A percentile compares a stretch with the other conserved stretches of the same genome.
Conservation (phyloP, 2,113 vertebrate genomes). For the Gymnocephalus cernua region DNA sequence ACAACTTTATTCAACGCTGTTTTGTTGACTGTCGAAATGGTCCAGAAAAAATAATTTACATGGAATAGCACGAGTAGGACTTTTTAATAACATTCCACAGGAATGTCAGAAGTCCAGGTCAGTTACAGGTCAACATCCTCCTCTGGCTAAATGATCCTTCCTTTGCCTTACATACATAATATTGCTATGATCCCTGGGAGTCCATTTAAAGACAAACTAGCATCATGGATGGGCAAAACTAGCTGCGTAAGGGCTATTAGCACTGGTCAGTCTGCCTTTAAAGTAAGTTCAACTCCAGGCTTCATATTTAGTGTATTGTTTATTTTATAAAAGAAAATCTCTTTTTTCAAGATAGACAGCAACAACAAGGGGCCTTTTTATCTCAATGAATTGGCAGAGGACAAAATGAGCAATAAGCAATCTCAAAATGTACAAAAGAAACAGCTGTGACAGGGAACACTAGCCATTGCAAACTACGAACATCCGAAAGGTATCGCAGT, state of each 20-base stretch:
- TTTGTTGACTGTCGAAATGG: background rate
- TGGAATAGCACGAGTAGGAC: background rate
- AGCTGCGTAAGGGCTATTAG: background rate
- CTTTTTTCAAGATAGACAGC: background rate
- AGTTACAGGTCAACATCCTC: background rate
- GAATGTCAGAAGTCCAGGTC: conserved; percentile 9
- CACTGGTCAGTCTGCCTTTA: background rate
- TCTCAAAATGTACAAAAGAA: background rate
- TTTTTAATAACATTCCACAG: background rate
- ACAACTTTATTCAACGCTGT: conserved; percentile 1
- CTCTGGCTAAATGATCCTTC: background rate
- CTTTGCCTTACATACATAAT: background rate
- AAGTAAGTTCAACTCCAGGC: background rate
- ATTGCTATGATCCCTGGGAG: background rate
- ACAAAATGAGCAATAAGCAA: background rate
- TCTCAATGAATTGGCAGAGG: background rate
- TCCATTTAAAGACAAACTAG: background rate
- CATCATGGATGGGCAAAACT: too few relatives aligned
- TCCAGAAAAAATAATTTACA: background rate
- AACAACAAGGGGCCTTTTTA: too few relatives aligned
- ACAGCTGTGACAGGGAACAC: background rate
- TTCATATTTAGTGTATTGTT: background rate
- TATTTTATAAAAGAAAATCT: too few relatives aligned
- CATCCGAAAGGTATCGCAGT: background rate
- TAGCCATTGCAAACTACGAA: background rate